Conservation (phyloP, 2,797 vertebrate species). For the Allobates femoralis region DNA sequence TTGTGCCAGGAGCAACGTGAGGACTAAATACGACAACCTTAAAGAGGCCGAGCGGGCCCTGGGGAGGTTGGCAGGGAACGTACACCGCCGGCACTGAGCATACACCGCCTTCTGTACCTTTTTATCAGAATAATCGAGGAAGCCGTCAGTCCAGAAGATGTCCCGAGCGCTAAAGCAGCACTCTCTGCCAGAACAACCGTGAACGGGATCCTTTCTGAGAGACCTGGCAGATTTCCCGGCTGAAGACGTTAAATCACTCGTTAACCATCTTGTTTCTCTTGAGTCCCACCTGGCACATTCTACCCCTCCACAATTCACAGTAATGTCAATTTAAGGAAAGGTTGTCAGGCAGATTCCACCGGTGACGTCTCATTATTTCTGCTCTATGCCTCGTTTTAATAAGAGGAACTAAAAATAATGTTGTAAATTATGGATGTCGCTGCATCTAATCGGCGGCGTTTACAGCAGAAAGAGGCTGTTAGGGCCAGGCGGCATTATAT, state of each 20-base stretch:
- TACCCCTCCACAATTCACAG: conserved; percentile 26
- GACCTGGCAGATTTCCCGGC: conserved; percentile 46
- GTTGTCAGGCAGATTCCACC: conserved; percentile 49
- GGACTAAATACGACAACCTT: background rate
- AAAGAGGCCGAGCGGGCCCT: background rate
- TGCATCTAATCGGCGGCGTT: background rate
- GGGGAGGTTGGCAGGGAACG: too few relatives aligned
- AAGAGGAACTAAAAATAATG: conserved; percentile 55
- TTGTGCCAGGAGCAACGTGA: conserved; percentile 5
- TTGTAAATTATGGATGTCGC: conserved; percentile 48
- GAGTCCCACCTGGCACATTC: conserved; percentile 48
- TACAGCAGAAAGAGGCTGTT: background rate
- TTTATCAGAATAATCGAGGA: conserved; percentile 33
- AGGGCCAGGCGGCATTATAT: background rate
- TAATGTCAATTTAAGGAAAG: conserved; percentile 20
- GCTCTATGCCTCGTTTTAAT: conserved; percentile 21
- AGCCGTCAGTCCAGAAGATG: conserved; percentile 49
- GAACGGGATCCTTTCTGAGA: conserved; percentile 39
- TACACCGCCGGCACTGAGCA: background rate
- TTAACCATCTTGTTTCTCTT: conserved; percentile 39
- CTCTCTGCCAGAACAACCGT: conserved; percentile 47
- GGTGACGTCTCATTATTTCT: conserved; percentile 49
- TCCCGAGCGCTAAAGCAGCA: conserved; percentile 30
- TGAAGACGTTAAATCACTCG: conserved; percentile 40
- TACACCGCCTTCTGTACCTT: background rate